Evolutionary conservation across 1,140 invertebrate species (phyloP).

Genomic region (Tribolium madens): DNA sequence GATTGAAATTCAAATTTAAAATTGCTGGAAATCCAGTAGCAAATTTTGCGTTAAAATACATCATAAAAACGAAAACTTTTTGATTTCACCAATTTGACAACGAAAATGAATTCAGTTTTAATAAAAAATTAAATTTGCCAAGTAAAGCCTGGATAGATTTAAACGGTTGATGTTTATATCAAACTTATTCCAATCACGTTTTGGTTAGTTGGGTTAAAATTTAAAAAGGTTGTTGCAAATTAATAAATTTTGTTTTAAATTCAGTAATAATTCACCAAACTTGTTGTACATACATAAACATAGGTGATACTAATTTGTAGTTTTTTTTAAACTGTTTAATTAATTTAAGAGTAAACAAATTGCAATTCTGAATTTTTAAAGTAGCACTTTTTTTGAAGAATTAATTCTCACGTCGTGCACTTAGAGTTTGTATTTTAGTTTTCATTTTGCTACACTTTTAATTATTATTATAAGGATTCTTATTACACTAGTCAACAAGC

Average conservation of each 20-base stretch:
- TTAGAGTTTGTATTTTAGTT: too few relatives aligned
- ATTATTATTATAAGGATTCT: too few relatives aligned
- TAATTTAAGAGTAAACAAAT: too few relatives aligned
- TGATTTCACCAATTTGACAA: background rate
- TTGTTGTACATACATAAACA: background rate
- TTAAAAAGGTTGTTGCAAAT: background rate
- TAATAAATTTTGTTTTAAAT: background rate
- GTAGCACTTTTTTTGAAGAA: too few relatives aligned
- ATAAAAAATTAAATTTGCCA: too few relatives aligned
- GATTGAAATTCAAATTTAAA: background rate
- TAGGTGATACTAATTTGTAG: too few relatives aligned
- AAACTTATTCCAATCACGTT: conserved; percentile 16
- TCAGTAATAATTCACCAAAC: background rate
- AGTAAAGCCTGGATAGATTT: background rate
- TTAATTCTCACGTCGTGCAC: too few relatives aligned
- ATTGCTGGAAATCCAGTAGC: background rate
- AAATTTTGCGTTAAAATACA: background rate
- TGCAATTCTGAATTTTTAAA: too few relatives aligned
- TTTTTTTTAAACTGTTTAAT: too few relatives aligned
- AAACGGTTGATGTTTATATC: background rate
- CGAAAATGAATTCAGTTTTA: background rate
- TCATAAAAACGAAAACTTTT: background rate
- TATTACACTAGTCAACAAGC: too few relatives aligned
- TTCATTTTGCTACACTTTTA: too few relatives aligned
- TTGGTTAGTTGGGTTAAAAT: conserved; percentile 3